Percentiles rank a stretch among this genome's conserved stretches.
Conservation (phyloP, 2,113 vertebrate genomes). For the Oncorhynchus keta region DNA sequence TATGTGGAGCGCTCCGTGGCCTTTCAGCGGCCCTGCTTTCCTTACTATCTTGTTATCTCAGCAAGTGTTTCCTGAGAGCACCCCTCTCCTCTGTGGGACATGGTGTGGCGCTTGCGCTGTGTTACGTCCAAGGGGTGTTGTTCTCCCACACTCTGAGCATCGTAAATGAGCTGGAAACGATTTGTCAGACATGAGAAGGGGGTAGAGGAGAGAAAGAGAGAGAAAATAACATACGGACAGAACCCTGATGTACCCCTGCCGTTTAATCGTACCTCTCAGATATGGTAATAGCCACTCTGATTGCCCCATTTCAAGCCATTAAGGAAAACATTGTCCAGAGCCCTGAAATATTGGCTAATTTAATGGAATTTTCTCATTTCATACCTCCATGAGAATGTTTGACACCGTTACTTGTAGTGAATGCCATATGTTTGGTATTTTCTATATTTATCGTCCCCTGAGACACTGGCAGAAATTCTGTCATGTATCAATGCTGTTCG, state of each 20-base stretch:
- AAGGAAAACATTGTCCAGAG: slow-evolving; percentile 45
- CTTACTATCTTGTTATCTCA: slow-evolving; percentile 77
- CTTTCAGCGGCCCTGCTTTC: slow-evolving; percentile 60
- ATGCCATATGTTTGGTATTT: slow-evolving; percentile 15
- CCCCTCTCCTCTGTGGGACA: slow-evolving; percentile 61
- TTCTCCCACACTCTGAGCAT: slow-evolving; percentile 60
- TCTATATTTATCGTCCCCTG: slow-evolving; percentile 30
- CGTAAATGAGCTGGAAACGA: slow-evolving; percentile 73
- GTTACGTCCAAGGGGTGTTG: slow-evolving; percentile 62
- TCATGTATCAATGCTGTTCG: too few species aligned
- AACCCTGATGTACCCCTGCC: slow-evolving; percentile 47
- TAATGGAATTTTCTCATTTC: slow-evolving; percentile 39
- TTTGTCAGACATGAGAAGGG: slow-evolving; percentile 63
- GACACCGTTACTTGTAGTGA: slow-evolving; percentile 7
- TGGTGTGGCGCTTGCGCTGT: slow-evolving; percentile 49
- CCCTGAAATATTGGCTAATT: slow-evolving; percentile 19
- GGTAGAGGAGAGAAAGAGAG: slow-evolving; percentile 19
- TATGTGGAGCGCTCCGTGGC: slow-evolving; percentile 32
- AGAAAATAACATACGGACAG: slow-evolving; percentile 48
- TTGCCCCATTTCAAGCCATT: slow-evolving; percentile 51
- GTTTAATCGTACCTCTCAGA: slow-evolving; percentile 54
- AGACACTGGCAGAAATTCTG: background rate
- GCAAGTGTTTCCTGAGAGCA: slow-evolving; percentile 72
- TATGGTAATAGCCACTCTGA: slow-evolving; percentile 53
- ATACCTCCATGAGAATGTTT: slow-evolving; percentile 25